phyloP scores from a whole-genome alignment of 2,797 vertebrate genomes.

The Carduelis carduelis region DNA sequence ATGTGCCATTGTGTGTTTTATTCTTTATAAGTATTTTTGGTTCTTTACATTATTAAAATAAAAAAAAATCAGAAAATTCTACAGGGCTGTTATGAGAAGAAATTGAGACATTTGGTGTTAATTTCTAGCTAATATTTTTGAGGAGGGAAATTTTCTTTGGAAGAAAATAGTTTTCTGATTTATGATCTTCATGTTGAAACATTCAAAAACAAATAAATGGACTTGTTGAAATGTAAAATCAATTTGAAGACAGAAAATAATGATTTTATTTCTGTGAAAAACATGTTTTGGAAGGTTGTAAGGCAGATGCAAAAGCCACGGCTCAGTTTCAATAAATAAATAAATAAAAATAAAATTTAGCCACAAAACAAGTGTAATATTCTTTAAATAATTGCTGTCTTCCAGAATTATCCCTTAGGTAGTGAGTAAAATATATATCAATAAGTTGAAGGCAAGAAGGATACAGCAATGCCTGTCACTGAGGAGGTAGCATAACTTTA shows the following conservation, averaged over 20 bases:
- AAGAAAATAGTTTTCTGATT: background rate
- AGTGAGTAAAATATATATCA: background rate
- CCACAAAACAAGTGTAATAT: background rate
- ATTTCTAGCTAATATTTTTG: background rate
- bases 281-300: background rate
- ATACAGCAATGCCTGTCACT: background rate
- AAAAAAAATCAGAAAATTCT: background rate
- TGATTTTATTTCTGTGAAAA: constrained; percentile 15
- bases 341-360: background rate
- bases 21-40: background rate
- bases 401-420: background rate
- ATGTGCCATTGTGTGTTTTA: background rate
- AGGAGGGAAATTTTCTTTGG: background rate
- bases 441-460: background rate
- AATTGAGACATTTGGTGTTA: background rate
- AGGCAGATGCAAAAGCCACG: background rate
- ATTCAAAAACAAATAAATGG: background rate
- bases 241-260: background rate
- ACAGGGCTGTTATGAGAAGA: background rate
- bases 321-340: background rate
- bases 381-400: background rate
- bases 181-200: background rate
- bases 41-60: background rate
- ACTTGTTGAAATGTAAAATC: background rate
- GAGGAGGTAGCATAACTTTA: background rate